These are phyloP conservation scores for Stegostoma tigrinum DNA, from an alignment of 2,113 vertebrate genomes.

Conservation along the genomic window DNA sequence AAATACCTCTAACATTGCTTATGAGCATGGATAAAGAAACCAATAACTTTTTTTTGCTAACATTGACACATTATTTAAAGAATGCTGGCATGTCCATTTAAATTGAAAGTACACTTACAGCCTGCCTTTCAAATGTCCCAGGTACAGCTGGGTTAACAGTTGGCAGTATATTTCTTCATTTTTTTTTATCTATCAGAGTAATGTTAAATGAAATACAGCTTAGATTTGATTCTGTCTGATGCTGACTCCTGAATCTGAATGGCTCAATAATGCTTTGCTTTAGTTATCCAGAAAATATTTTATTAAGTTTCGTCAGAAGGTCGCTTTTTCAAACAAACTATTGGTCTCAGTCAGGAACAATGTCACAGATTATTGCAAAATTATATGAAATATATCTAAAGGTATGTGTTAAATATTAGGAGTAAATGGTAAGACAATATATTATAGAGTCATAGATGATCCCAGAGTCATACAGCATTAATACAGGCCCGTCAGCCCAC, in stretches of 20 bases:
- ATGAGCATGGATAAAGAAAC: neutral
- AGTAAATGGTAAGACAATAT: neutral
- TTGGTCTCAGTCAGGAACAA: slow-evolving; percentile 21
- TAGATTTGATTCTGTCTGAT: slow-evolving; percentile 1
- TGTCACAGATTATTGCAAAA: neutral
- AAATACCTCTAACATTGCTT: neutral
- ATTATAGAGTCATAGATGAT: too few species aligned
- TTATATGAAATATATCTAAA: neutral
- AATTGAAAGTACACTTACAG: slow-evolving; percentile 47
- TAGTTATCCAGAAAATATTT: slow-evolving; percentile 52
- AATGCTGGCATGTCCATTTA: neutral
- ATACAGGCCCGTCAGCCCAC: too few species aligned
- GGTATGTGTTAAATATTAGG: neutral
- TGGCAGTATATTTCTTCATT: neutral
- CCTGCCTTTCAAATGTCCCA: slow-evolving; percentile 51
- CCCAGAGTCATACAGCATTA: too few species aligned
- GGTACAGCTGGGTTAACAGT: slow-evolving; percentile 51
- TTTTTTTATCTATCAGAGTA: slow-evolving; percentile 34
- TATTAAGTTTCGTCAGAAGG: slow-evolving; percentile 48
- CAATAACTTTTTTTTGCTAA: neutral
- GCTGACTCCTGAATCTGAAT: slow-evolving; percentile 40
- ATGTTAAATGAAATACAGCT: slow-evolving; percentile 37
- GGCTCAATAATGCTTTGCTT: slow-evolving; percentile 16
- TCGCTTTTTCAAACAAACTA: slow-evolving; percentile 41
- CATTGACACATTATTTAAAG: slow-evolving; percentile 21